Percentiles rank a stretch among this genome's conserved stretches.
Evolutionary conservation across 2,888 invertebrate genomes (phyloP).

Genomic region (Thymelicus acteon): DNA sequence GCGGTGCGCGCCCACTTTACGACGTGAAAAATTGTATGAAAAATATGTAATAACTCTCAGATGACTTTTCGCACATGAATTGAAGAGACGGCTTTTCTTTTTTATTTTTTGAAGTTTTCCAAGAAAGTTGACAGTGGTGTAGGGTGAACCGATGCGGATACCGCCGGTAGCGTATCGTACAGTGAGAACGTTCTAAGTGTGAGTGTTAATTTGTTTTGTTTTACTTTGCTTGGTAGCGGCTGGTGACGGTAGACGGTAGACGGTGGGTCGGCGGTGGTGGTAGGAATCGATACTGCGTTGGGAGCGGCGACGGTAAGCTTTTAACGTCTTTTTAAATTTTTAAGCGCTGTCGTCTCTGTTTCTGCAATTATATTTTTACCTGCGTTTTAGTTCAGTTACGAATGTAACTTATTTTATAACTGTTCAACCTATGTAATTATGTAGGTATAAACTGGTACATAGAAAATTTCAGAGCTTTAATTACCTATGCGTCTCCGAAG

Average conservation of each 20-base stretch:
- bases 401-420: no score
- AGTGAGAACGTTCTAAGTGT: slow-evolving; percentile 71
- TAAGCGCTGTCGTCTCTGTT: slow-evolving; percentile 14
- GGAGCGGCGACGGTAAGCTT: slow-evolving; percentile 78
- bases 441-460: no score
- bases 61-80: slow-evolving; percentile 38
- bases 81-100: slow-evolving; percentile 59
- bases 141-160: slow-evolving; percentile 68
- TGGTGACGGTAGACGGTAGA: slow-evolving; percentile 59
- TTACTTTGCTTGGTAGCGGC: slow-evolving; percentile 71
- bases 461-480: no score
- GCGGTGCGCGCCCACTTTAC: slow-evolving; percentile 60
- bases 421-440: no score
- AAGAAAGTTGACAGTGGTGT: slow-evolving; percentile 62
- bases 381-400: no score
- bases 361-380: neutral
- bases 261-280: slow-evolving; percentile 71
- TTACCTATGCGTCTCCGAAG: no score
- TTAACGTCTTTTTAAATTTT: slow-evolving; percentile 48
- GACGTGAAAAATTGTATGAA: slow-evolving; percentile 45
- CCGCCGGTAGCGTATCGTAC: slow-evolving; percentile 63
- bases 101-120: slow-evolving; percentile 64
- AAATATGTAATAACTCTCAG: neutral
- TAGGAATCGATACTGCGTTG: slow-evolving; percentile 80
- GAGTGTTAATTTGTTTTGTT: slow-evolving; percentile 78